A percentile compares a stretch with the other conserved stretches of the same genome.
Conservation (phyloP, 1,140 invertebrate species). For the Tetragnatha versicolor region DNA sequence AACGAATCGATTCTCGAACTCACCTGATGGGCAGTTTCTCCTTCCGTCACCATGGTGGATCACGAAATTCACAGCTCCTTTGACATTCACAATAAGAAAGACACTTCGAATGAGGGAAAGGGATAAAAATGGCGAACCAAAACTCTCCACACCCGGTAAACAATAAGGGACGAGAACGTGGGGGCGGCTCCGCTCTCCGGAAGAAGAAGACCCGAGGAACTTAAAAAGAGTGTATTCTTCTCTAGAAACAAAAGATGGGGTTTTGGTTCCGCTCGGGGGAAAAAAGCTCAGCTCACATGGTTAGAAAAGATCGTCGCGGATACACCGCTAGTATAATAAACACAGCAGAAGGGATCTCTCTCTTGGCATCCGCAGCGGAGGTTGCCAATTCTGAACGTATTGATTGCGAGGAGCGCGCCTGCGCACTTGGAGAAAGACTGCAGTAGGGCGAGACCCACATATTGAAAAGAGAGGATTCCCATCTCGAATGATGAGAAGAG, state of each 20-base stretch:
- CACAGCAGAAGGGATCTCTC: background rate
- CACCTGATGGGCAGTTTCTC: constrained; percentile 44
- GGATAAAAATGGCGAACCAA: constrained; percentile 45
- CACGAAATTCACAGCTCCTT: constrained; percentile 12
- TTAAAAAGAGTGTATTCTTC: constrained; percentile 22
- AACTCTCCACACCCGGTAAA: background rate
- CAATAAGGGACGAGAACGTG: background rate
- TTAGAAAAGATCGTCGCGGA: constrained; percentile 27
- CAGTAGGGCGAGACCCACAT: constrained; percentile 7
- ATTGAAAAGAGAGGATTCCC: too few relatives aligned
- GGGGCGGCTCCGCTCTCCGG: background rate
- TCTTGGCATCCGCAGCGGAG: constrained; percentile 26
- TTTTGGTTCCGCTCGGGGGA: background rate
- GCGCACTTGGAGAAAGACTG: constrained; percentile 29
- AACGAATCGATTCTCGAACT: too few relatives aligned
- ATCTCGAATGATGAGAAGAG: too few relatives aligned
- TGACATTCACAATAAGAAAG: constrained; percentile 38
- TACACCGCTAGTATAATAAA: constrained; percentile 8
- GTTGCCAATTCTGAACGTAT: constrained; percentile 49
- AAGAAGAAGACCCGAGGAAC: background rate
- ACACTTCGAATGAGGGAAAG: background rate
- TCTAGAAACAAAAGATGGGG: constrained; percentile 27
- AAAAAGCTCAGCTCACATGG: constrained; percentile 34
- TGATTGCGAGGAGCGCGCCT: constrained; percentile 38
- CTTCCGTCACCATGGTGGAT: constrained; percentile 47